Evolutionary conservation across 1,140 invertebrate species (phyloP).

Genomic region (Trypoxylus dichotomus): DNA sequence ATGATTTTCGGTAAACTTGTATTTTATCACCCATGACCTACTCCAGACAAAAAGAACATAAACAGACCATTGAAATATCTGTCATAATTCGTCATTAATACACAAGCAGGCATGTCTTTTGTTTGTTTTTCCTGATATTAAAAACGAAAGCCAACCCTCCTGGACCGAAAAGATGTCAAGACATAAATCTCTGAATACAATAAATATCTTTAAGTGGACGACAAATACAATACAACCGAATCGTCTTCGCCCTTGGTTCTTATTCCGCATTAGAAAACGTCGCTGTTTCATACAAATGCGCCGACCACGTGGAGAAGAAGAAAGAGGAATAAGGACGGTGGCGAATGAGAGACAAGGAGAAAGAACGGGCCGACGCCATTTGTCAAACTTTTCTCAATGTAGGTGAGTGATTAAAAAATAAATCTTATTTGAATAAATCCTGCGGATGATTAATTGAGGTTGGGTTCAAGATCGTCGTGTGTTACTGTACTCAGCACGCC

Average conservation of each 20-base stretch:
- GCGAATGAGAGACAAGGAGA: background rate
- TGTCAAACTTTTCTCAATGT: slow-evolving; percentile 38
- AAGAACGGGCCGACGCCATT: slow-evolving; percentile 35
- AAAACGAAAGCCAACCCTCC: slow-evolving; percentile 39
- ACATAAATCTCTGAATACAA: slow-evolving; percentile 45
- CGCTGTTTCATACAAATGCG: slow-evolving; percentile 18
- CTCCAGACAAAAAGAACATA: background rate
- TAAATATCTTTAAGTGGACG: slow-evolving; percentile 49
- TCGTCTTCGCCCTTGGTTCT: slow-evolving; percentile 27
- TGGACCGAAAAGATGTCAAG: slow-evolving; percentile 34
- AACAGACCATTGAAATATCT: slow-evolving; percentile 32
- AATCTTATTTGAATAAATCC: slow-evolving; percentile 42
- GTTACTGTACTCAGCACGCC: slow-evolving; percentile 37
- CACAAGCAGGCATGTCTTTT: slow-evolving; percentile 35
- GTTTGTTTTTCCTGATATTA: slow-evolving; percentile 41
- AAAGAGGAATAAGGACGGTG: background rate
- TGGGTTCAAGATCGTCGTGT: slow-evolving; percentile 37
- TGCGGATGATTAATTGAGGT: slow-evolving; percentile 41
- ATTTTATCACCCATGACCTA: background rate
- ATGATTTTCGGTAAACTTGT: too few species aligned
- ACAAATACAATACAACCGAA: slow-evolving; percentile 46
- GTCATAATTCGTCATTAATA: slow-evolving; percentile 45
- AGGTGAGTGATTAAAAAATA: slow-evolving; percentile 44
- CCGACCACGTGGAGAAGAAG: background rate
- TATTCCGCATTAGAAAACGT: slow-evolving; percentile 24